phyloP scores from a whole-genome alignment of 2,113 vertebrate species.

The Sapayoa aenigma region DNA sequence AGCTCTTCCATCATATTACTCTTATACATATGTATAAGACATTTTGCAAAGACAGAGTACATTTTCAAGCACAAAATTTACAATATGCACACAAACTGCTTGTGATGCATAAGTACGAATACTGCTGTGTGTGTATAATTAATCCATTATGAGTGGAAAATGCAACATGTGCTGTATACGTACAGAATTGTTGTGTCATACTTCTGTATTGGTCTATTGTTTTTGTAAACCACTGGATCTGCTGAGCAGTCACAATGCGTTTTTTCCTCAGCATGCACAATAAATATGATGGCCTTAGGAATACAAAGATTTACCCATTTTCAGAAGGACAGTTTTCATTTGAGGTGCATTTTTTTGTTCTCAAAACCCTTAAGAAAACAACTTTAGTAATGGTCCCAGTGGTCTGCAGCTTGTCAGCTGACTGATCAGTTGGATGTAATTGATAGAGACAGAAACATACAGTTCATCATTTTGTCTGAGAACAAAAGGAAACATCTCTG shows the following conservation, averaged over 20 bases:
- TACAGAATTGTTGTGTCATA: slow-evolving; percentile 1
- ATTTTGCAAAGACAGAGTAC: background rate
- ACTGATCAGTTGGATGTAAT: background rate
- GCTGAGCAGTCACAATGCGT: background rate
- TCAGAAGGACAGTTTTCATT: background rate
- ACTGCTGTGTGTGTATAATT: background rate
- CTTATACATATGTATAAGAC: background rate
- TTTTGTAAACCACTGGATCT: slow-evolving; percentile 15
- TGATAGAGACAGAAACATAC: background rate
- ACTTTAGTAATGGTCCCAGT: background rate
- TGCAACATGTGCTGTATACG: background rate
- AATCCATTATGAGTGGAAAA: background rate
- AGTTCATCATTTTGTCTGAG: background rate
- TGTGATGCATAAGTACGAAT: background rate
- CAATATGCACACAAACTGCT: background rate
- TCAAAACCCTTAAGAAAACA: background rate
- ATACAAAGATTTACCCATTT: background rate
- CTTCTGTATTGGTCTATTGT: slow-evolving; percentile 37
- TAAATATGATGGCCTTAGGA: background rate
- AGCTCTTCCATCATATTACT: background rate
- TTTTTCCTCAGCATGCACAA: slow-evolving; percentile 4
- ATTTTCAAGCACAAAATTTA: background rate
- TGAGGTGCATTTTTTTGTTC: background rate
- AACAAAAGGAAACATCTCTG: background rate
- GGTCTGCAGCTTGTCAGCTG: background rate